A percentile compares a stretch with the other conserved stretches of the same genome.
Conservation (phyloP, 2,888 invertebrate genomes). For the Disparrhopalites patrizii region DNA sequence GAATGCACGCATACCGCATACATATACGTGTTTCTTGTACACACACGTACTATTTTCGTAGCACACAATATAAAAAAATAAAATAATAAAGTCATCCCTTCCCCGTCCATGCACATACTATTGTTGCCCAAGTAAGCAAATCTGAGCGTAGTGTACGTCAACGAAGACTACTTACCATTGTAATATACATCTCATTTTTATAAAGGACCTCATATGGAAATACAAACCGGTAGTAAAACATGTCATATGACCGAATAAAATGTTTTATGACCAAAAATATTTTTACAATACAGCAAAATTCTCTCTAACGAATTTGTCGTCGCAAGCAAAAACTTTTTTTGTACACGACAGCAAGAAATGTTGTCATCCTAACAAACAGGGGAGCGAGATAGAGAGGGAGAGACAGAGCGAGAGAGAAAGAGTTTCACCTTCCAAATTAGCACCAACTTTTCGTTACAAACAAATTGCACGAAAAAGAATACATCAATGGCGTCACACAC, state of each 20-base stretch:
- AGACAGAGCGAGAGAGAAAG: too few species aligned
- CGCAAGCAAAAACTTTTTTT: background rate
- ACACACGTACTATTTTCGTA: background rate
- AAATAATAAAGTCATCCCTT: background rate
- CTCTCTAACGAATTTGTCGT: background rate
- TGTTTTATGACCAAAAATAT: slow-evolving; percentile 10
- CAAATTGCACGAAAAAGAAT: background rate
- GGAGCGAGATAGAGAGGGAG: too few species aligned
- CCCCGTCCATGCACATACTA: too few species aligned
- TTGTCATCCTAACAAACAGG: too few species aligned
- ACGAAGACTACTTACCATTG: too few species aligned
- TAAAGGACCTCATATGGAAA: background rate
- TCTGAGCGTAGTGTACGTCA: background rate
- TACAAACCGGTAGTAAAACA: background rate
- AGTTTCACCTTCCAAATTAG: too few species aligned
- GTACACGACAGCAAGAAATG: too few species aligned
- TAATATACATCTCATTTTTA: too few species aligned
- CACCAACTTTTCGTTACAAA: too few species aligned
- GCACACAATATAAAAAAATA: background rate
- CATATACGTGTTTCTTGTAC: background rate
- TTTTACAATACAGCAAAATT: background rate
- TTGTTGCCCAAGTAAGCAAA: background rate
- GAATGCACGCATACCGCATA: background rate
- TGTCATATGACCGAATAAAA: slow-evolving; percentile 12
- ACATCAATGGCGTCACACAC: background rate